Evolutionary conservation across 1,140 invertebrate genomes (phyloP).

Genomic region (Parapsyche elsis): DNA sequence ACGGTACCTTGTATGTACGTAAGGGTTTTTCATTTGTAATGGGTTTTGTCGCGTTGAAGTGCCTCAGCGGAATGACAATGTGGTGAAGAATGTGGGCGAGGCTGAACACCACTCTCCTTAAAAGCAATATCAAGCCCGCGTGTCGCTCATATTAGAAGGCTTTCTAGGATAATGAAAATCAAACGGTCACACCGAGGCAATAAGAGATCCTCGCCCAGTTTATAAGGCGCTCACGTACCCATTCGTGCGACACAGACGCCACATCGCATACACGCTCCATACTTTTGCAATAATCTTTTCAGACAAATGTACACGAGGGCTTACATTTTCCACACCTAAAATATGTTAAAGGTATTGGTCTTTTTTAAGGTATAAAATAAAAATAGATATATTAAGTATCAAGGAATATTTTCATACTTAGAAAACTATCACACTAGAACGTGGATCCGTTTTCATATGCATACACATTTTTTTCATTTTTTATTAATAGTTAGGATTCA

Average conservation of each 20-base stretch:
- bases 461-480: no score
- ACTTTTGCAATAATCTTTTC: neutral
- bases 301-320: no score
- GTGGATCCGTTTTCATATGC: no score
- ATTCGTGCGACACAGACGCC: neutral
- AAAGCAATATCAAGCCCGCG: conserved; percentile 41
- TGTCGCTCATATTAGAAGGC: conserved; percentile 47
- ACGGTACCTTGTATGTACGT: neutral
- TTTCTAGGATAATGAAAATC: conserved; percentile 54
- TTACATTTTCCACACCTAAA: no score
- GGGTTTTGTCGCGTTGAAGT: conserved; percentile 6
- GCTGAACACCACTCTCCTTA: conserved; percentile 29
- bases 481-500: no score
- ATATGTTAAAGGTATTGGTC: no score
- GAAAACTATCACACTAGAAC: no score
- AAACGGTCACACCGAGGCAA: conserved; percentile 51
- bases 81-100: conserved; percentile 34
- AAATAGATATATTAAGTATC: no score
- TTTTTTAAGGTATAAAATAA: no score
- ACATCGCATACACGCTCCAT: neutral
- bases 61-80: conserved; percentile 19
- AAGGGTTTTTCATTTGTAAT: conserved; percentile 4
- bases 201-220: conserved; percentile 34
- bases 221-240: conserved; percentile 35
- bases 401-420: no score